Base-by-base conservation (phyloP, 2,797 vertebrate genomes). In the Bufotes viridis region DNA sequence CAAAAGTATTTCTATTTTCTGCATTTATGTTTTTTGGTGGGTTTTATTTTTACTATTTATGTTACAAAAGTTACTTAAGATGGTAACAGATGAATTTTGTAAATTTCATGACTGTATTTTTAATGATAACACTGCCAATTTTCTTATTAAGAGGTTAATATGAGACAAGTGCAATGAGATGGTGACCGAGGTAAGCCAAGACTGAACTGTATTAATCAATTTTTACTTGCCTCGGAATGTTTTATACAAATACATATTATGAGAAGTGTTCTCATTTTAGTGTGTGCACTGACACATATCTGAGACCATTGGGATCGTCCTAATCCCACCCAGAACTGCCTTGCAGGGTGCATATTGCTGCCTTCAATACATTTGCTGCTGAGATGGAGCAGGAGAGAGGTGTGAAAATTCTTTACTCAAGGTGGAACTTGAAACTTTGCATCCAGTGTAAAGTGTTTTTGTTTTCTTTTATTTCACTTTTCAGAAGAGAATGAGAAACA, bases 41-140 rank as follows among this genome's bases (percentile, higher is more conserved):
- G n/a, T n/a, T 55, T 42, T 82, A 7, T 81, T 79, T 88, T 83
- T 74, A 51, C n/a, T 88, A 81, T 85, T 88, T 85, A 88, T 85
- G 87, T 85, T 88, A 84, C 75, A 75, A 15, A 57, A 53, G 55
- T 65, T 65, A 49, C 24, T 81, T 24, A 72, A 53, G 13, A 29
- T 18, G 15, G 17, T 63, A 78, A 55, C 61, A 13, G 12, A 74
- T 63, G 10, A 55, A 78, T 67, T 79, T 84, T 78, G 22, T 24
- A 69, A 88, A 0, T 78, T 29, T 75, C 7, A 58, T 57, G 81
- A 83, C 22, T 82, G n/a, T 67, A 87, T 78, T 78, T 69, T 76
- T 24, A 24, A 84, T 22, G 22, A 26, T 78, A 84, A 70, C 87
- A 88, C 87, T 88, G 87, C 87, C 87, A 84, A 1, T 72, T 60